These are phyloP conservation scores for Caenorhabditis elegans DNA, from an alignment of 1,140 invertebrate species.

Conservation along the genomic window DNA sequence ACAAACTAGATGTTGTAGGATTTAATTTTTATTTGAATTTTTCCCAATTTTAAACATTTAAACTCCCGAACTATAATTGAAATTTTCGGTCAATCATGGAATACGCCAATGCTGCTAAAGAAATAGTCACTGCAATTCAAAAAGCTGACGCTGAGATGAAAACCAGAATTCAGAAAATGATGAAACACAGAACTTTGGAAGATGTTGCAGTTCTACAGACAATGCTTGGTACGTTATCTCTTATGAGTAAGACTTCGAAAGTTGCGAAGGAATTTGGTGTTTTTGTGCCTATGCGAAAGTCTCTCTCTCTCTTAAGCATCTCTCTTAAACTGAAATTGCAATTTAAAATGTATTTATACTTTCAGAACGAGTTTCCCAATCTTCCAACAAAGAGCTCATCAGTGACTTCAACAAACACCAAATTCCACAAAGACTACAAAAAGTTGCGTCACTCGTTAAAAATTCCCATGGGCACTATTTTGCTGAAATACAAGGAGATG, in stretches of 20 bases:
- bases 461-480: neutral
- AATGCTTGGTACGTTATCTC: neutral
- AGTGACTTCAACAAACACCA: neutral
- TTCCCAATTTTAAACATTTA: no score
- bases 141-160: neutral
- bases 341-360: no score
- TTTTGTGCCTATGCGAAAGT: no score
- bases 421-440: neutral
- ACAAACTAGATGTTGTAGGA: no score
- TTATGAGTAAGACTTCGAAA: neutral
- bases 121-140: neutral
- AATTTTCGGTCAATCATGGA: no score
- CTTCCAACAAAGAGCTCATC: neutral
- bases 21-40: no score
- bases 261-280: no score
- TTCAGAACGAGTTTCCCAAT: neutral
- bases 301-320: no score
- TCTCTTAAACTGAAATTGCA: no score
- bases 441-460: neutral
- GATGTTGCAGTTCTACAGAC: neutral
- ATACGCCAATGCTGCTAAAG: neutral
- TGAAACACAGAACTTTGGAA: neutral
- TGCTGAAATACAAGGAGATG: neutral
- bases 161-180: neutral
- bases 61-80: no score